Percentiles rank a stretch among this genome's conserved stretches.
These are phyloP conservation scores for Trichacis sp. DNA, from an alignment of 2,888 invertebrate species.

Conservation along the genomic window DNA sequence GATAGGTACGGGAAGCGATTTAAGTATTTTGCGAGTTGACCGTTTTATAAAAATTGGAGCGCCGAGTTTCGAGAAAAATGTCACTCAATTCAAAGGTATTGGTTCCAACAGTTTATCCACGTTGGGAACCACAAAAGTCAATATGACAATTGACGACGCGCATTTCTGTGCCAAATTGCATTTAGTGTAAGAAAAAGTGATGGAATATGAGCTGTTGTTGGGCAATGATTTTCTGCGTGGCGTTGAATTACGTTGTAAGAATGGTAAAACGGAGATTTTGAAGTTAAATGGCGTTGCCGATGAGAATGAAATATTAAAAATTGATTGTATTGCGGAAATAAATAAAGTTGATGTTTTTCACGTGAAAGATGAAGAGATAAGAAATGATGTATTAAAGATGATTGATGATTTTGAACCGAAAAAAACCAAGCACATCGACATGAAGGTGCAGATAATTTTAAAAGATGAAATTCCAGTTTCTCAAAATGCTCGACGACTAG, in stretches of 20 bases:
- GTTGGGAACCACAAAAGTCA: constrained; percentile 7
- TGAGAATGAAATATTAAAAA: not conserved
- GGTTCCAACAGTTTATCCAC: constrained; percentile 13
- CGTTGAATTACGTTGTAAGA: constrained; percentile 6
- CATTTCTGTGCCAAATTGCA: constrained; percentile 19
- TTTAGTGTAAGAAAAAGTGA: constrained; percentile 19
- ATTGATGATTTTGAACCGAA: constrained; percentile 20
- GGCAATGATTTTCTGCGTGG: constrained; percentile 24
- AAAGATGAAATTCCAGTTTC: constrained; percentile 52
- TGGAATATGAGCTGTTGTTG: constrained; percentile 23
- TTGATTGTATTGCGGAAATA: not conserved
- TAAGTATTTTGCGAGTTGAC: constrained; percentile 20
- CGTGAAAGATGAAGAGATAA: constrained; percentile 13
- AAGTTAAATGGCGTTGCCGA: constrained; percentile 4
- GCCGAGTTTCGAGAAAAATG: constrained; percentile 9
- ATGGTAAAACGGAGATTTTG: constrained; percentile 1
- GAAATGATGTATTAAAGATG: constrained; percentile 2
- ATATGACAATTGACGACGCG: constrained; percentile 22
- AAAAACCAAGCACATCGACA: constrained; percentile 6
- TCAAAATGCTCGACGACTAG: constrained; percentile 46
- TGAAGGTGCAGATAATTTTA: constrained; percentile 52
- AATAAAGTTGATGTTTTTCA: constrained; percentile 19
- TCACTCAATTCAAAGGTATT: constrained; percentile 24
- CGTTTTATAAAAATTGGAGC: constrained; percentile 24
- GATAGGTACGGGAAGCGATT: constrained; percentile 35